Conservation (phyloP, 1,140 invertebrate species). For the Apocrypta bakeri region DNA sequence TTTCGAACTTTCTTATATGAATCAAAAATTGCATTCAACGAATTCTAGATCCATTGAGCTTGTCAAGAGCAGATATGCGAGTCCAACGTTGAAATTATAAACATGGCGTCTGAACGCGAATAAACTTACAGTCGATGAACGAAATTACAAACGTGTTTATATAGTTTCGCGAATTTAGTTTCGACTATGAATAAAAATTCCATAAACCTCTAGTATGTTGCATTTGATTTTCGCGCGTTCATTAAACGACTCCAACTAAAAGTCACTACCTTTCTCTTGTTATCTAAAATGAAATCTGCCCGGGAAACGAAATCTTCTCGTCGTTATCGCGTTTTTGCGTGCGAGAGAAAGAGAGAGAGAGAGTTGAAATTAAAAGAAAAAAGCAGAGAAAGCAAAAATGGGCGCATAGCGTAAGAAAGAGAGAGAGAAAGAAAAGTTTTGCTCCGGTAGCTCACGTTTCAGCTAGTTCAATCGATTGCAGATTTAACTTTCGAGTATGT, state of each 20-base stretch:
- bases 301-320: slow-evolving; percentile 3
- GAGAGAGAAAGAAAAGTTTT: neutral
- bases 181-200: too few relatives aligned
- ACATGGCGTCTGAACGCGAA: too few relatives aligned
- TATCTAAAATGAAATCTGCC: slow-evolving; percentile 59
- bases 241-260: slow-evolving; percentile 46
- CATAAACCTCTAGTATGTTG: too few relatives aligned
- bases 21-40: too few relatives aligned
- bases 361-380: neutral
- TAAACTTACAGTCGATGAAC: too few relatives aligned
- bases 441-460: neutral
- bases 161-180: too few relatives aligned
- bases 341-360: neutral
- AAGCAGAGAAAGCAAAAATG: too few relatives aligned
- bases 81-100: too few relatives aligned
- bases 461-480: slow-evolving; percentile 12
- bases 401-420: neutral
- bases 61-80: too few relatives aligned
- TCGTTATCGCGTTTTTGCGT: slow-evolving; percentile 22
- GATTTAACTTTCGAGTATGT: slow-evolving; percentile 4
- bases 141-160: too few relatives aligned
- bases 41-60: too few relatives aligned
- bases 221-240: slow-evolving; percentile 35
- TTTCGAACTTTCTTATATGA: too few relatives aligned
- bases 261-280: slow-evolving; percentile 36